These are phyloP conservation scores for Pomacea canaliculata DNA, from an alignment of 2,888 invertebrate genomes.

Conservation along the genomic window DNA sequence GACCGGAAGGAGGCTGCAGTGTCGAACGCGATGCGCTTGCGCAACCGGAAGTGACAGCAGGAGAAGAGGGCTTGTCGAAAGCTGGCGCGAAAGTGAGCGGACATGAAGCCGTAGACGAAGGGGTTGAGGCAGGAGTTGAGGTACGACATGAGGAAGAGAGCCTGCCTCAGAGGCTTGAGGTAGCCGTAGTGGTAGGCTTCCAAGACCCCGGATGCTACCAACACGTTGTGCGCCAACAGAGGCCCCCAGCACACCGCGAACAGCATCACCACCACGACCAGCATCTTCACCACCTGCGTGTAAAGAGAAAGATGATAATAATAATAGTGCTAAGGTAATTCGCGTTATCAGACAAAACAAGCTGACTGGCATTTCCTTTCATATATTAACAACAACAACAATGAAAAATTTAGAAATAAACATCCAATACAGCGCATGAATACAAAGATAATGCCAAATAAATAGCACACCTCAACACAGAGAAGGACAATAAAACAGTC, in stretches of 20 bases:
- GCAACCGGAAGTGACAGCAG: constrained; percentile 33
- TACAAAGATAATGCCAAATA: no score
- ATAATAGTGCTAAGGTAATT: neutral
- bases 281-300: constrained; percentile 79
- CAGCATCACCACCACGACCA: constrained; percentile 79
- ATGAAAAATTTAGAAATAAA: no score
- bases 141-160: constrained; percentile 79
- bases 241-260: constrained; percentile 83
- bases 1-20: constrained; percentile 21
- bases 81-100: constrained; percentile 76
- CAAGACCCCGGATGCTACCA: constrained; percentile 76
- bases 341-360: no score
- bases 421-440: no score
- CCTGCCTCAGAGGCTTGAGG: constrained; percentile 76
- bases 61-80: constrained; percentile 61
- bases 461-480: no score
- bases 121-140: constrained; percentile 83
- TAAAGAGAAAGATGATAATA: neutral
- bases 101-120: constrained; percentile 82
- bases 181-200: constrained; percentile 72
- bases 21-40: constrained; percentile 7
- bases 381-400: no score
- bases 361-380: no score
- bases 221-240: constrained; percentile 77
- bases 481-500: no score